These are phyloP conservation scores for Empidonax traillii DNA, from an alignment of 2,113 vertebrate species.

Conservation along the genomic window DNA sequence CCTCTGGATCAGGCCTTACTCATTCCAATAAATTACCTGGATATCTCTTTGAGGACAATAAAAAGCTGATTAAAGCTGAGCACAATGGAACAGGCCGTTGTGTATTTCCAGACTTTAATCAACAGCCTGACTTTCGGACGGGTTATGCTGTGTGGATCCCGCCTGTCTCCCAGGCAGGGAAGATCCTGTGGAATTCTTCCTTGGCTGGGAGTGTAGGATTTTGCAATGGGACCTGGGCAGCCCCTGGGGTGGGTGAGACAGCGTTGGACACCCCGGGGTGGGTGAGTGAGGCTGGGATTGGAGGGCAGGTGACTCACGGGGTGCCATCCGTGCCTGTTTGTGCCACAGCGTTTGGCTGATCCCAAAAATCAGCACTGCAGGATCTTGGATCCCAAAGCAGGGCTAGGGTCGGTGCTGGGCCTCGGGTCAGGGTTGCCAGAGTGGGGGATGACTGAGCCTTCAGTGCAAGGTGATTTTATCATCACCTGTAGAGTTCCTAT, in stretches of 20 bases:
- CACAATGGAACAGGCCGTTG: neutral
- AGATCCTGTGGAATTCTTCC: neutral
- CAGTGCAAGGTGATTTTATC: neutral
- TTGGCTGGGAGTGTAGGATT: neutral
- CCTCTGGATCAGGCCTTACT: neutral
- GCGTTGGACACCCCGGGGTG: rapidly evolving
- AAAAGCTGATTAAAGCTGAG: neutral
- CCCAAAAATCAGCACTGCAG: neutral
- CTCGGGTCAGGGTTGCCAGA: rapidly evolving
- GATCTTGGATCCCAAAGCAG: neutral
- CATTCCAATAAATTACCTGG: neutral
- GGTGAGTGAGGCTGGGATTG: neutral
- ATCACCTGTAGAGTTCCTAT: rapidly evolving
- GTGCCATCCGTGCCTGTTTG: rapidly evolving
- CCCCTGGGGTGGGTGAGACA: neutral
- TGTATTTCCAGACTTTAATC: neutral
- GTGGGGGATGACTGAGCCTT: neutral
- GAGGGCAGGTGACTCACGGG: neutral
- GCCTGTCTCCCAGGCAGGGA: neutral
- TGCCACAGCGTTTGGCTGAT: rapidly evolving
- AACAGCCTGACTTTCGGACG: neutral
- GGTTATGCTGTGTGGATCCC: rapidly evolving
- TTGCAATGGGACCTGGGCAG: rapidly evolving
- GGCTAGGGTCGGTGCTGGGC: neutral
- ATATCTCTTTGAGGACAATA: neutral